phyloP scores from a whole-genome alignment of 2,113 vertebrate species.

The Tyto alba region DNA sequence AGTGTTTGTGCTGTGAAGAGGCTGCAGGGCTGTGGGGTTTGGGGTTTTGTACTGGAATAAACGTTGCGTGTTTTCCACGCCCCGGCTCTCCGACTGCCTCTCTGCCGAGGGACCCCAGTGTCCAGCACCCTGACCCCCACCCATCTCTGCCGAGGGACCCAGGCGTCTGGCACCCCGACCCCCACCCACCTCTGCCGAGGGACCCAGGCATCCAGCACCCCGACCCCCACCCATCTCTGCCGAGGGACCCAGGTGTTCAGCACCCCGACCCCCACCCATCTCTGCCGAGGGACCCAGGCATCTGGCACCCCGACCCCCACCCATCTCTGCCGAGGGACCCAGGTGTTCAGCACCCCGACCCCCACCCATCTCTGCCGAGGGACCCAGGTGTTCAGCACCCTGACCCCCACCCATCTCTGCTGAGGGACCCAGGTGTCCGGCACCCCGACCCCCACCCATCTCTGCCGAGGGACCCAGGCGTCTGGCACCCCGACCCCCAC shows the following conservation, averaged over 20 bases:
- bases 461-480: too few relatives aligned
- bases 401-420: neutral
- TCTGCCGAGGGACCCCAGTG: neutral
- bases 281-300: too few relatives aligned
- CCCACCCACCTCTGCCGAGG: neutral
- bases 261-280: too few relatives aligned
- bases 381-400: neutral
- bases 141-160: neutral
- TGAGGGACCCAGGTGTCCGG: neutral
- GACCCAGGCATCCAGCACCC: too few relatives aligned
- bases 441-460: neutral
- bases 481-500: too few relatives aligned
- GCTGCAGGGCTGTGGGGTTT: neutral
- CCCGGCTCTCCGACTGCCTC: neutral
- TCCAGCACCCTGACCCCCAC: too few relatives aligned
- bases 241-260: rapidly evolving
- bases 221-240: too few relatives aligned
- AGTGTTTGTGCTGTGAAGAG: neutral
- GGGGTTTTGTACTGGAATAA: slow-evolving; percentile 48
- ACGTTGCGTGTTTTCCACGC: slow-evolving; percentile 27
- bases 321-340: neutral
- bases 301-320: too few relatives aligned
- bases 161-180: neutral
- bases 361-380: neutral
- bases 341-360: neutral